phyloP scores from a whole-genome alignment of 2,888 invertebrate genomes.

The Liodrosophila aerea region DNA sequence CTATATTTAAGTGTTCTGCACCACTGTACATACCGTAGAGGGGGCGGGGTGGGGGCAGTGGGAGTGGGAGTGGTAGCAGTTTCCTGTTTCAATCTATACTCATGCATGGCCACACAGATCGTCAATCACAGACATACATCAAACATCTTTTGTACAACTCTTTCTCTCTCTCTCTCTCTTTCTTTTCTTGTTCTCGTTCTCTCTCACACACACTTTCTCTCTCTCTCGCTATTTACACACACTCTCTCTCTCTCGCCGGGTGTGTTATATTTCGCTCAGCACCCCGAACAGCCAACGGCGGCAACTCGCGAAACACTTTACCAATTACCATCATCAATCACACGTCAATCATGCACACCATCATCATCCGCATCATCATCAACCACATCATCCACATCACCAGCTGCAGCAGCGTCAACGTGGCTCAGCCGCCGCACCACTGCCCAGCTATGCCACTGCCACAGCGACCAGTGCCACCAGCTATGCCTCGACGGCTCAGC shows the following conservation, averaged over 20 bases:
- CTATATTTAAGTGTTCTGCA: too few species aligned
- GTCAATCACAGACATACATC: constrained; percentile 32
- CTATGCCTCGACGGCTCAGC: constrained; percentile 68
- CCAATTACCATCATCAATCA: constrained; percentile 67
- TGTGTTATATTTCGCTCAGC: constrained; percentile 68
- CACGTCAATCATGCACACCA: constrained; percentile 39
- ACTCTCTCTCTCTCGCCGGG: constrained; percentile 40
- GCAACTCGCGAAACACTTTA: constrained; percentile 80
- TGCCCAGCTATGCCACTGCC: constrained; percentile 66
- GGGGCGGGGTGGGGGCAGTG: background rate
- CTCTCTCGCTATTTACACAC: constrained; percentile 15
- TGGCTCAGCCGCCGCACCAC: constrained; percentile 22
- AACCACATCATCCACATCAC: background rate
- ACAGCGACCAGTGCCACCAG: constrained; percentile 68
- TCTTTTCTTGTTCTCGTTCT: too few species aligned
- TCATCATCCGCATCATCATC: constrained; percentile 19
- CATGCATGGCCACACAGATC: constrained; percentile 11
- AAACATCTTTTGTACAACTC: constrained; percentile 72
- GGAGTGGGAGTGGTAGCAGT: background rate
- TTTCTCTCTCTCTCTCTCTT: constrained; percentile 67
- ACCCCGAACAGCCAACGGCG: constrained; percentile 81
- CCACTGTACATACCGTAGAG: too few species aligned
- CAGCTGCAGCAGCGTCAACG: constrained; percentile 62
- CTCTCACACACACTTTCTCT: constrained; percentile 12
- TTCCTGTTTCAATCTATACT: constrained; percentile 4